Percentiles rank a stretch among this genome's conserved stretches.
Evolutionary conservation across 2,888 invertebrate species (phyloP).

Genomic region (Spialia ferax): DNA sequence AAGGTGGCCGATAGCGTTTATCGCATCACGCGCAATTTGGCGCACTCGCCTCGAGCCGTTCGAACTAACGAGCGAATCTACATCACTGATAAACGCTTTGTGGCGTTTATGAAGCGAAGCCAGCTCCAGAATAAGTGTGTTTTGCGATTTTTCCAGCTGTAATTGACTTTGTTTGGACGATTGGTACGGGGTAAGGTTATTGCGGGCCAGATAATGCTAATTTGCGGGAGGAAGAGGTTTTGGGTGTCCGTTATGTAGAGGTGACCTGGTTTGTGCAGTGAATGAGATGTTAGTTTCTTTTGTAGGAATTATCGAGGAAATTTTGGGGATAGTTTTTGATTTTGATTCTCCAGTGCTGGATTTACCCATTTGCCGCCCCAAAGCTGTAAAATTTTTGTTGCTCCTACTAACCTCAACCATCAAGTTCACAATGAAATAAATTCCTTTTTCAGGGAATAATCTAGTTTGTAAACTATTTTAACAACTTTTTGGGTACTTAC

Average conservation of each 20-base stretch:
- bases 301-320: too few species aligned
- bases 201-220: slow-evolving; percentile 15
- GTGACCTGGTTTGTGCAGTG: neutral
- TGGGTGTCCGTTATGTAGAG: neutral
- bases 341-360: too few species aligned
- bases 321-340: too few species aligned
- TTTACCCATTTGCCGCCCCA: too few species aligned
- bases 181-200: slow-evolving; percentile 5
- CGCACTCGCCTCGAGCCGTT: slow-evolving; percentile 44
- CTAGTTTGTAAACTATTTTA: too few species aligned
- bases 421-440: too few species aligned
- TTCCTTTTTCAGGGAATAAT: too few species aligned
- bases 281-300: neutral
- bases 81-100: slow-evolving; percentile 43
- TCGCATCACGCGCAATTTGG: slow-evolving; percentile 68
- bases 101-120: slow-evolving; percentile 38
- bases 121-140: slow-evolving; percentile 32
- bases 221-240: neutral
- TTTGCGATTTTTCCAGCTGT: slow-evolving; percentile 41
- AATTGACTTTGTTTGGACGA: slow-evolving; percentile 33
- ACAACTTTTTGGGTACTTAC: too few species aligned
- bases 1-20: slow-evolving; percentile 55
- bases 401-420: too few species aligned
- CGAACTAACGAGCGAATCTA: slow-evolving; percentile 45
- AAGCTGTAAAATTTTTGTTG: too few species aligned